Percentiles rank a stretch among this genome's conserved stretches.
Evolutionary conservation across 2,888 invertebrate species (phyloP).

Genomic region (Clanis bilineata): DNA sequence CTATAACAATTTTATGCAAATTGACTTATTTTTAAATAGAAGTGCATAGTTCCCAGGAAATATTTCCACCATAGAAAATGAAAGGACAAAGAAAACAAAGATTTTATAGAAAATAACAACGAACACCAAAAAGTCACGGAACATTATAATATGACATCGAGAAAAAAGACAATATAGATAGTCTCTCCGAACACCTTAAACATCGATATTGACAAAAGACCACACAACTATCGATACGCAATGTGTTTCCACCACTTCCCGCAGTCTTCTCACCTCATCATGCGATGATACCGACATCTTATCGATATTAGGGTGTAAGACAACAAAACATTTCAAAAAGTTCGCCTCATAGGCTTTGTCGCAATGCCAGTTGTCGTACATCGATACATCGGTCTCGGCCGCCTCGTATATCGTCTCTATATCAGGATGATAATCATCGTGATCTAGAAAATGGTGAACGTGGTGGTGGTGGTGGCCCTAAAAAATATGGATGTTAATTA

Average conservation of each 20-base stretch:
- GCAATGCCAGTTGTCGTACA: constrained; percentile 49
- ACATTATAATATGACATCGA: neutral
- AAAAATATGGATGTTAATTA: constrained; percentile 33
- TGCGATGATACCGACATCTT: constrained; percentile 48
- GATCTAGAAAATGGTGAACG: constrained; percentile 30
- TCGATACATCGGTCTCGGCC: constrained; percentile 48
- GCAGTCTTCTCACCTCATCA: constrained; percentile 47
- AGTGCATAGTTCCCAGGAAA: no score
- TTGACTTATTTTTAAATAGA: neutral
- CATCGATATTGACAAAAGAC: neutral
- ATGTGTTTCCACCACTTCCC: constrained; percentile 7
- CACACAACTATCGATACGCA: neutral
- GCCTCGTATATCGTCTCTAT: constrained; percentile 71
- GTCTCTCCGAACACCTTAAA: neutral
- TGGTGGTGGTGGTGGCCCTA: constrained; percentile 27
- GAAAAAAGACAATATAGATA: neutral
- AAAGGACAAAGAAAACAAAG: neutral
- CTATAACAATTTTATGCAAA: no score
- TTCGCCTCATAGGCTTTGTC: constrained; percentile 49
- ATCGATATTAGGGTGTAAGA: constrained; percentile 45
- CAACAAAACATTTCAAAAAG: constrained; percentile 53
- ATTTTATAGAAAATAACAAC: neutral
- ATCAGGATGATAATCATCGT: constrained; percentile 63
- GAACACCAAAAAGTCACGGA: neutral
- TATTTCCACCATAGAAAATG: neutral